phyloP scores from a whole-genome alignment of 2,113 vertebrate species.

The Chauna torquata region DNA sequence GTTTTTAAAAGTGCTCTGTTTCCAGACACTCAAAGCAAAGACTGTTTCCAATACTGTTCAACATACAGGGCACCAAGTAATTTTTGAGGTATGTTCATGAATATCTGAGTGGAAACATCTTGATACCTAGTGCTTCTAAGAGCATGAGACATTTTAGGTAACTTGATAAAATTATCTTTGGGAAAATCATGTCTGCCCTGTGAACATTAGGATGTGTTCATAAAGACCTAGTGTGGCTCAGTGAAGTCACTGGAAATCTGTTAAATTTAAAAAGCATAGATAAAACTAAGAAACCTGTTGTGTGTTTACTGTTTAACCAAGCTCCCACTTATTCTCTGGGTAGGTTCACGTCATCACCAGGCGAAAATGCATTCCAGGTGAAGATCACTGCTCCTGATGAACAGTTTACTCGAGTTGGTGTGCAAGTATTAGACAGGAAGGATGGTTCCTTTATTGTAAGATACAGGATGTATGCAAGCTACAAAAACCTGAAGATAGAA shows the following conservation, averaged over 20 bases:
- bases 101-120: not conserved
- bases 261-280: not conserved
- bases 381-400: constrained; percentile 88
- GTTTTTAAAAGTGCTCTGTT: not conserved
- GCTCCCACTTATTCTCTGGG: not conserved
- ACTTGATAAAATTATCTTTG: not conserved
- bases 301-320: not conserved
- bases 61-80: not conserved
- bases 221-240: not conserved
- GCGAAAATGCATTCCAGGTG: constrained; percentile 90
- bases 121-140: not conserved
- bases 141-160: not conserved
- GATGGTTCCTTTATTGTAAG: constrained; percentile 96
- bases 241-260: not conserved
- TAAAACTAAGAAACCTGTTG: not conserved
- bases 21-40: not conserved
- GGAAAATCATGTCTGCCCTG: not conserved
- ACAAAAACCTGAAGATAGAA: constrained; percentile 87
- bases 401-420: constrained; percentile 90
- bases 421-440: constrained; percentile 92
- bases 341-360: constrained; percentile 91
- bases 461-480: constrained; percentile 96
- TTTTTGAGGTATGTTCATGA: not conserved
- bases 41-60: not conserved
- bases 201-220: not conserved